These are phyloP conservation scores for Notothenia coriiceps DNA, from an alignment of 2,113 vertebrate species.

Conservation along the genomic window DNA sequence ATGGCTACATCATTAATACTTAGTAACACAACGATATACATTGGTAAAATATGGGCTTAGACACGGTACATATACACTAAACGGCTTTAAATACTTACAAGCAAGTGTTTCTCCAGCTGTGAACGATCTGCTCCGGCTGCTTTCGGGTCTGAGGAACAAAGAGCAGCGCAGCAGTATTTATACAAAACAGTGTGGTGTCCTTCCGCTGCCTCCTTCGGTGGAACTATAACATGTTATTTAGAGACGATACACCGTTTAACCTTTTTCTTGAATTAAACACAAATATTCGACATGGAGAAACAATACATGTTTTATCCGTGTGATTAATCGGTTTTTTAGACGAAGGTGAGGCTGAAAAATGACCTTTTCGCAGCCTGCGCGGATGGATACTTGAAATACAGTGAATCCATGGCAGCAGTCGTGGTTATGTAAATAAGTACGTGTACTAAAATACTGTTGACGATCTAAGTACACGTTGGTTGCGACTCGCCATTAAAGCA, in stretches of 20 bases:
- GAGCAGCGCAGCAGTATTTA: background rate
- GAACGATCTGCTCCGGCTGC: fast-evolving
- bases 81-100: constrained; percentile 5
- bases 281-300: fast-evolving
- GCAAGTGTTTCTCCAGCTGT: background rate
- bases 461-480: too few relatives aligned
- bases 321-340: background rate
- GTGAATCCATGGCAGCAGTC: background rate
- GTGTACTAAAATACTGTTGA: background rate
- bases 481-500: too few relatives aligned
- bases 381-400: constrained; percentile 8
- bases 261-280: fast-evolving
- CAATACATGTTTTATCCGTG: background rate
- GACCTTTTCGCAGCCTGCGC: background rate
- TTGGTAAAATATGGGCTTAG: fast-evolving
- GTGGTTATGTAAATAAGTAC: background rate
- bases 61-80: fast-evolving
- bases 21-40: too few relatives aligned
- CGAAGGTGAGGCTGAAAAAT: background rate
- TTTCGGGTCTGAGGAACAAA: fast-evolving
- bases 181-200: constrained; percentile 4
- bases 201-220: constrained; percentile 6
- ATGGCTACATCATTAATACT: too few relatives aligned
- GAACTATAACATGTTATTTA: background rate
- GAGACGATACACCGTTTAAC: background rate